phyloP scores from a whole-genome alignment of 2,888 invertebrate species.

The Sarcophaga caerulescens region DNA sequence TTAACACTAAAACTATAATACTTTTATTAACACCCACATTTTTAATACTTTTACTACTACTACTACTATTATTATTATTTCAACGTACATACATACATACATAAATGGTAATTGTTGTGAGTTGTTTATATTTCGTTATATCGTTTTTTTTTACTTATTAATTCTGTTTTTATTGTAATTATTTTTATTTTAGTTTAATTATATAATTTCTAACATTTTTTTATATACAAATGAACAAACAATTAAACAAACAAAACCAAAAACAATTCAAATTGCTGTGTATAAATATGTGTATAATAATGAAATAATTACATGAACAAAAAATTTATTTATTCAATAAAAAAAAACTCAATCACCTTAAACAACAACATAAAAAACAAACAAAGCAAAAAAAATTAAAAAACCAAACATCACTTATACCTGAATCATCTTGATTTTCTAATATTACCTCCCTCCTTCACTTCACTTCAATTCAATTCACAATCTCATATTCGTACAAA shows the following conservation, averaged over 20 bases:
- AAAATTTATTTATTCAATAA: background rate
- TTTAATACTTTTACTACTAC: background rate
- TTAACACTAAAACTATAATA: constrained; percentile 45
- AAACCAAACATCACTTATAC: constrained; percentile 53
- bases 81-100: constrained; percentile 13
- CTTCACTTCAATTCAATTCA: constrained; percentile 39
- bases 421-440: constrained; percentile 60
- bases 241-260: background rate
- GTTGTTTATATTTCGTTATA: constrained; percentile 27
- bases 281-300: constrained; percentile 37
- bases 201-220: constrained; percentile 24
- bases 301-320: background rate
- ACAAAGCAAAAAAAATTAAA: constrained; percentile 26
- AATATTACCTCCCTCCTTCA: constrained; percentile 54
- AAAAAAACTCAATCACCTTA: constrained; percentile 19
- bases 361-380: constrained; percentile 28
- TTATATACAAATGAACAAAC: constrained; percentile 22
- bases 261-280: constrained; percentile 35
- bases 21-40: constrained; percentile 48
- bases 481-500: constrained; percentile 39
- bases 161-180: background rate
- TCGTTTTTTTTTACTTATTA: constrained; percentile 3
- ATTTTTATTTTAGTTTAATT: constrained; percentile 36
- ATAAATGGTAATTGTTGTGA: constrained; percentile 60
- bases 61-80: constrained; percentile 23